These are phyloP conservation scores for Nannoperca obscura DNA, from an alignment of 2,797 vertebrate species.

Conservation along the genomic window DNA sequence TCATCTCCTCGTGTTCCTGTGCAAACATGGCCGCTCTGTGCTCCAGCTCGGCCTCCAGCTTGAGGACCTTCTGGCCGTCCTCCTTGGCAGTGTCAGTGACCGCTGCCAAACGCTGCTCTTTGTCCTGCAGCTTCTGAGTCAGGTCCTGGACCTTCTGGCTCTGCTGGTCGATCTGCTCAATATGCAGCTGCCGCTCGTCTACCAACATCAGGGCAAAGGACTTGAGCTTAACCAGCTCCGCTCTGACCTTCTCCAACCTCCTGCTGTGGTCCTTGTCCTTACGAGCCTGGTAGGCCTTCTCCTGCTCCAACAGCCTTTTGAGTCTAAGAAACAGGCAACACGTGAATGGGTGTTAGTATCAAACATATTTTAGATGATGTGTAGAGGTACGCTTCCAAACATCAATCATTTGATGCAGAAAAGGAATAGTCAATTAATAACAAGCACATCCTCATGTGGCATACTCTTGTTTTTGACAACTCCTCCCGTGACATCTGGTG, in stretches of 20 bases:
- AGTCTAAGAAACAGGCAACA: conserved; percentile 83
- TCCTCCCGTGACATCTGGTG: not conserved
- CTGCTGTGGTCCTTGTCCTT: conserved; percentile 93
- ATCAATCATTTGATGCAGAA: not conserved
- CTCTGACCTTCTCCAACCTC: conserved; percentile 90
- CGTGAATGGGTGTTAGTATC: not conserved
- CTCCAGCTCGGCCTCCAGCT: conserved; percentile 91
- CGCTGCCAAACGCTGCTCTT: conserved; percentile 87
- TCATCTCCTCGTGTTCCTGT: conserved; percentile 93
- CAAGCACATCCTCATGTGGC: not conserved
- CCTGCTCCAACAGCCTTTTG: conserved; percentile 95
- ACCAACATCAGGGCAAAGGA: conserved; percentile 97
- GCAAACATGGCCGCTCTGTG: conserved; percentile 85
- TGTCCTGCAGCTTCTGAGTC: conserved; percentile 90
- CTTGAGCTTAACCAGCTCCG: conserved; percentile 94
- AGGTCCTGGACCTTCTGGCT: conserved; percentile 93
- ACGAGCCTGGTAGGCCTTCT: conserved; percentile 93
- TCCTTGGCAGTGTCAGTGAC: conserved; percentile 85
- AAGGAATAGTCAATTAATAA: not conserved
- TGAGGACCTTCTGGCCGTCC: conserved; percentile 90
- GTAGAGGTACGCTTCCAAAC: not conserved
- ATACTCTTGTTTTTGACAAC: not conserved
- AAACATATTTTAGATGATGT: conserved; percentile 11
- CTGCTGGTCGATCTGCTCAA: conserved; percentile 93
- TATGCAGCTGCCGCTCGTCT: conserved; percentile 95